Base-by-base conservation (phyloP, 2,797 vertebrate species). In the Brachyalestes nurse region DNA sequence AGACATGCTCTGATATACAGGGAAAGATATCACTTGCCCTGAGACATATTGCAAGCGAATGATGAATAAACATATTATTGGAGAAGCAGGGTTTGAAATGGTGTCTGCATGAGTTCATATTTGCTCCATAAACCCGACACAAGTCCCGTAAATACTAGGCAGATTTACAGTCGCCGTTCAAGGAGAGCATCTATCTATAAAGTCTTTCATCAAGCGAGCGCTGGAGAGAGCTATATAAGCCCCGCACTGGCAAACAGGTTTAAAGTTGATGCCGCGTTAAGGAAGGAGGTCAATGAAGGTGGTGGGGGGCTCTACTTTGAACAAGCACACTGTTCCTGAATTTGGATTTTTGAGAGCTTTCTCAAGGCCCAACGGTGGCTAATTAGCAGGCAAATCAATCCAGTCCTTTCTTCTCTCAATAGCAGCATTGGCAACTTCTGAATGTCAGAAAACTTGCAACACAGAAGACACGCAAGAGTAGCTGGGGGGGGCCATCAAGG, bases 81-180 rank as follows among this genome's bases (percentile, higher is more conserved):
- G 78, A 87, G 87, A 87, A 75, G 83, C 87, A 80, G 87, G 79
- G 86, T 85, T 86, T 87, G 86, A 90, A 88, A 91, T 92, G 64
- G 90, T 89, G 88, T 85, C 87, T 69, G 83, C 78, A 21, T 85
- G 86, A 87, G 82, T 91, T 87, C 87, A 90, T 91, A 91, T 90
- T 89, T 73, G 47, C 77, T 82, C 83, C 87, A 91, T 91, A 92
- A 93, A 92, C 83, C 87, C 90, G 91, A 93, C 90, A 90, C 78
- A 77, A 87, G 82, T 83, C 84, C 83, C 88, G 88, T 89, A 91
- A 90, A 91, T 88, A 90, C 78, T 67, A 72, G 81, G 76, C 74
- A 78, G 81, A 90, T 87, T 83, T 88, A 88, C 84, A 78, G 84
- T 40, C 57, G 72, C 75, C 82, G 65, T 85, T 88, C 83, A 86